phyloP scores from a whole-genome alignment of 2,797 vertebrate species.

The Premnoplex brunnescens region DNA sequence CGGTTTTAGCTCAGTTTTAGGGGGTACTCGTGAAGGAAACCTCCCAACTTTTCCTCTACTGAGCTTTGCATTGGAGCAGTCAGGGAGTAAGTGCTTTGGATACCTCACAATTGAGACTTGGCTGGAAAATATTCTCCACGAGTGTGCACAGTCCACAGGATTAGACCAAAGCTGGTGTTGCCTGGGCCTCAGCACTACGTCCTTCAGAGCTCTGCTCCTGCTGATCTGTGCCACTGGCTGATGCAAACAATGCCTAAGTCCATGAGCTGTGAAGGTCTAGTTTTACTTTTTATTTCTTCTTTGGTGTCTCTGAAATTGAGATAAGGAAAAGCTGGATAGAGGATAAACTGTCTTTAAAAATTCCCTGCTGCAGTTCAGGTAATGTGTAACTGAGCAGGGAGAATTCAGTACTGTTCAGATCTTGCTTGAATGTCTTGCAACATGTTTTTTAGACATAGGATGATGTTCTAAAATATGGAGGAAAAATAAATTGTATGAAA shows the following conservation, averaged over 20 bases:
- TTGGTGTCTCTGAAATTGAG: not conserved
- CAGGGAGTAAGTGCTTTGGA: not conserved
- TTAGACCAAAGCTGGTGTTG: not conserved
- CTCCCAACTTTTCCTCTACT: not conserved
- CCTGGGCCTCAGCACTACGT: not conserved
- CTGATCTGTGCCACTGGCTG: not conserved
- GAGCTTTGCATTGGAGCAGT: not conserved
- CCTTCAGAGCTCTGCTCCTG: not conserved
- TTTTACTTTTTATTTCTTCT: not conserved
- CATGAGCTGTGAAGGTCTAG: not conserved
- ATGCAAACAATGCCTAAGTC: not conserved
- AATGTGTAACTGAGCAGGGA: not conserved
- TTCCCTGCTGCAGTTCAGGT: not conserved
- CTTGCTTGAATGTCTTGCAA: not conserved
- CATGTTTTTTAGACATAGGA: not conserved
- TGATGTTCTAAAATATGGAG: not conserved
- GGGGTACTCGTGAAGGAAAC: not conserved
- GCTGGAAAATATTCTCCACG: not conserved
- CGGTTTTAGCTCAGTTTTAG: not conserved
- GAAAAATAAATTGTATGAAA: not conserved
- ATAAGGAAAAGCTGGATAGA: not conserved
- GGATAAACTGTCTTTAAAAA: not conserved
- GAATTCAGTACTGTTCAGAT: not conserved
- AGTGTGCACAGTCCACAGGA: not conserved
- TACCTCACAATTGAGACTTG: not conserved